Percentiles rank a stretch among this genome's conserved stretches.
Conservation (phyloP, 2,113 vertebrate species). For the Microcebus jonahi region DNA sequence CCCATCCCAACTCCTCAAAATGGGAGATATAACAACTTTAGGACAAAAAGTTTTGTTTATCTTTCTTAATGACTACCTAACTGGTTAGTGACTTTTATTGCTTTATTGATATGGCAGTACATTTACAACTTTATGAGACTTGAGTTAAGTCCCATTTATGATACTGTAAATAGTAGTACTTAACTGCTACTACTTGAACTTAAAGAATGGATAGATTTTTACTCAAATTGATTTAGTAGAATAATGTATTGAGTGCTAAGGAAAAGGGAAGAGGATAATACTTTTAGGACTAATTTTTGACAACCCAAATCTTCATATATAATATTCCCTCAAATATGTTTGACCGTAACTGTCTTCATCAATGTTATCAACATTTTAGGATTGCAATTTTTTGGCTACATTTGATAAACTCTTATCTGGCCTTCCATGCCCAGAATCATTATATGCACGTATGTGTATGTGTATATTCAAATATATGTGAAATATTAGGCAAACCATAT, state of each 20-base stretch:
- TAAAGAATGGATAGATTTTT: background rate
- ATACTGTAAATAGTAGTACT: background rate
- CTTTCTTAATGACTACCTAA: background rate
- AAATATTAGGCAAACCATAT: background rate
- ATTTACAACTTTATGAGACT: background rate
- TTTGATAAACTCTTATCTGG: background rate
- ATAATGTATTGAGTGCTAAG: background rate
- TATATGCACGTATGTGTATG: background rate
- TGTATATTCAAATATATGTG: conserved; percentile 7
- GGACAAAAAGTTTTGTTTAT: background rate
- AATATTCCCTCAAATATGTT: background rate
- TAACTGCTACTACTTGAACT: background rate
- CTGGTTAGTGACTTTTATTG: background rate
- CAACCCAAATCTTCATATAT: background rate
- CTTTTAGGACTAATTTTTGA: background rate
- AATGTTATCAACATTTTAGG: background rate
- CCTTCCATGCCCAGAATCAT: background rate
- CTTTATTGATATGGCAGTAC: background rate
- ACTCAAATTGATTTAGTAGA: background rate
- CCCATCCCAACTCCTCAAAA: background rate
- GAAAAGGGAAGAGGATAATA: background rate
- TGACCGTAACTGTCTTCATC: background rate
- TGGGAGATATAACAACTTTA: background rate
- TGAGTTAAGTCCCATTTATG: conserved; percentile 35
- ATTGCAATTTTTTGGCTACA: background rate